Conservation (phyloP, 2,797 vertebrate genomes). For the Megalops cyprinoides region DNA sequence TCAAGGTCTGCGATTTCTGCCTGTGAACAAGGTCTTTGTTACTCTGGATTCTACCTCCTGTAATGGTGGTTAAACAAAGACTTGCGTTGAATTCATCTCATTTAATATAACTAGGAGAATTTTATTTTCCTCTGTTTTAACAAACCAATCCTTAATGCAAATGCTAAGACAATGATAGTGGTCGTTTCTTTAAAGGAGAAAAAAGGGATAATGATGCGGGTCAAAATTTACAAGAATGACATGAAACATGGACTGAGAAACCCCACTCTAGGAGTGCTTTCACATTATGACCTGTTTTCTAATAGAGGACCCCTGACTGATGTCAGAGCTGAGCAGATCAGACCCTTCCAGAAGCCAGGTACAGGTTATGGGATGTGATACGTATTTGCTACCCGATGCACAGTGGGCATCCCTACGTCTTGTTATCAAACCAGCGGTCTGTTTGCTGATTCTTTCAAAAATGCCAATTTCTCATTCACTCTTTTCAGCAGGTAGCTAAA, state of each 20-base stretch:
- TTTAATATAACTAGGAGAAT: background rate
- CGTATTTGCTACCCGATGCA: no score
- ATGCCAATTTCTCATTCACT: no score
- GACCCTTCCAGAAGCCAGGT: no score
- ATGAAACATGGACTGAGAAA: conserved; percentile 9
- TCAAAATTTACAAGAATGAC: no score
- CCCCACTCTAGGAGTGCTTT: background rate
- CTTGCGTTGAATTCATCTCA: background rate
- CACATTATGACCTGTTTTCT: background rate
- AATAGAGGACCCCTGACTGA: no score
- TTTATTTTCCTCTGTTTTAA: background rate
- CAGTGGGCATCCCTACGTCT: no score
- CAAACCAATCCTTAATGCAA: background rate
- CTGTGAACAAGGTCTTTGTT: conserved; percentile 65
- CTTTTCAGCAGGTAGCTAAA: no score
- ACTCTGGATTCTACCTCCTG: background rate
- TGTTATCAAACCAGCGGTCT: no score
- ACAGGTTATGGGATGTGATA: no score
- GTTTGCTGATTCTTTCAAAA: no score
- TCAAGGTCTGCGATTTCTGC: conserved; percentile 89
- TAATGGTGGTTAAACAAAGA: background rate
- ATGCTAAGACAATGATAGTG: background rate
- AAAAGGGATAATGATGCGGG: background rate
- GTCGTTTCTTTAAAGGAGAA: background rate
- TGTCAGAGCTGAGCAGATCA: no score